phyloP scores from a whole-genome alignment of 2,113 vertebrate genomes.

The Telmatochromis brichardi region DNA sequence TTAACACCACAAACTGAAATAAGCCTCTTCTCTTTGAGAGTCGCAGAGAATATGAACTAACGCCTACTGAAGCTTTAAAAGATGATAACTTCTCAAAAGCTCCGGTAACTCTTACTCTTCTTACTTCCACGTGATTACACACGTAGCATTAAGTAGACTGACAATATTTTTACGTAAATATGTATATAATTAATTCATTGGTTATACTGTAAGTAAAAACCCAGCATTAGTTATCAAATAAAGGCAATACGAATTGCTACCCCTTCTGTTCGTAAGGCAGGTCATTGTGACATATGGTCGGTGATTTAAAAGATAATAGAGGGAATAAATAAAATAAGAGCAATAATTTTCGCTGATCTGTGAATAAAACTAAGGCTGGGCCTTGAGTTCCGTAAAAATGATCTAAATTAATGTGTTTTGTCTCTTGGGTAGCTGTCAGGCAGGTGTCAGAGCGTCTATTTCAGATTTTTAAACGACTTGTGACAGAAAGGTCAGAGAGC shows the following conservation, averaged over 20 bases:
- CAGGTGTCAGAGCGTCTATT: background rate
- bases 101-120: background rate
- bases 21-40: background rate
- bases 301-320: background rate
- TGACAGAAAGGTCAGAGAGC: background rate
- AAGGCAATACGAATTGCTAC: accelerated
- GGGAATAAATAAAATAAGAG: background rate
- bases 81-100: background rate
- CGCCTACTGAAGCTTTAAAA: background rate
- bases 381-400: background rate
- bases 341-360: background rate
- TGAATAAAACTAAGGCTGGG: background rate
- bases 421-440: background rate
- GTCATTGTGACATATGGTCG: background rate
- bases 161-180: background rate
- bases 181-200: background rate
- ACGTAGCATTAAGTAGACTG: background rate
- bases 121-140: background rate
- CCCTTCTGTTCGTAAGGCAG: accelerated
- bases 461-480: background rate
- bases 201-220: background rate
- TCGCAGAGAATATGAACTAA: background rate
- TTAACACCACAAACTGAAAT: background rate
- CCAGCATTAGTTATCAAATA: background rate
- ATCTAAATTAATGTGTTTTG: background rate